phyloP scores from a whole-genome alignment of 1,140 invertebrate genomes.

The Zaprionus capensis region DNA sequence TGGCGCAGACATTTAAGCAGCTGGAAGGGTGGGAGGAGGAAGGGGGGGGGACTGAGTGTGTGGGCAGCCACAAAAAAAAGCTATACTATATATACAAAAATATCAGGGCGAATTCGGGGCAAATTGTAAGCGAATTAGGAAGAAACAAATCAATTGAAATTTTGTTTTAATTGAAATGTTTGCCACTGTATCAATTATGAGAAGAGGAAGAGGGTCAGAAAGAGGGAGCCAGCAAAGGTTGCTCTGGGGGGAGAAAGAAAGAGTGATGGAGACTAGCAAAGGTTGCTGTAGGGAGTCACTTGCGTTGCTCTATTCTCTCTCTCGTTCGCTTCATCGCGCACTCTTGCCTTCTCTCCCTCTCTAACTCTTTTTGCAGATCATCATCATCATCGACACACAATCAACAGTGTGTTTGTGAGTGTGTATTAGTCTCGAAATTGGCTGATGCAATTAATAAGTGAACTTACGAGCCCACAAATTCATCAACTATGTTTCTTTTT shows the following conservation, averaged over 20 bases:
- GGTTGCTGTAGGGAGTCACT: too few species aligned
- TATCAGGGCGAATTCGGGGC: constrained; percentile 1
- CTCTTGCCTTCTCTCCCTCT: neutral
- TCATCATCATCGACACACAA: constrained; percentile 42
- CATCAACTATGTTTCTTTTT: constrained; percentile 25
- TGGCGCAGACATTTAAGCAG: constrained; percentile 45
- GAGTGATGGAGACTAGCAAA: too few species aligned
- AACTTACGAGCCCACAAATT: constrained; percentile 50
- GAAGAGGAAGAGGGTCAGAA: neutral
- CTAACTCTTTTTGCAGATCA: constrained; percentile 7
- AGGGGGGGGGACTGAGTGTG: neutral
- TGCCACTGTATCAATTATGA: neutral
- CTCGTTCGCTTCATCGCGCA: too few species aligned
- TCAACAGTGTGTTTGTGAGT: neutral
- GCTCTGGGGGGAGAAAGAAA: too few species aligned
- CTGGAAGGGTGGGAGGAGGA: neutral
- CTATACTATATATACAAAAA: constrained; percentile 14
- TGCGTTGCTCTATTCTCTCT: too few species aligned
- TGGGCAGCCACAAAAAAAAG: constrained; percentile 10
- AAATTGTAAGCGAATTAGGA: neutral
- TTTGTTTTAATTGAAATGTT: neutral
- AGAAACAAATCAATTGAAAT: neutral
- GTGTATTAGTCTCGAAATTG: constrained; percentile 41
- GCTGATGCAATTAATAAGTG: constrained; percentile 70
- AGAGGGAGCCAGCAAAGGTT: too few species aligned